These are phyloP conservation scores for Emberiza fucata DNA, from an alignment of 2,113 vertebrate species.

Conservation along the genomic window DNA sequence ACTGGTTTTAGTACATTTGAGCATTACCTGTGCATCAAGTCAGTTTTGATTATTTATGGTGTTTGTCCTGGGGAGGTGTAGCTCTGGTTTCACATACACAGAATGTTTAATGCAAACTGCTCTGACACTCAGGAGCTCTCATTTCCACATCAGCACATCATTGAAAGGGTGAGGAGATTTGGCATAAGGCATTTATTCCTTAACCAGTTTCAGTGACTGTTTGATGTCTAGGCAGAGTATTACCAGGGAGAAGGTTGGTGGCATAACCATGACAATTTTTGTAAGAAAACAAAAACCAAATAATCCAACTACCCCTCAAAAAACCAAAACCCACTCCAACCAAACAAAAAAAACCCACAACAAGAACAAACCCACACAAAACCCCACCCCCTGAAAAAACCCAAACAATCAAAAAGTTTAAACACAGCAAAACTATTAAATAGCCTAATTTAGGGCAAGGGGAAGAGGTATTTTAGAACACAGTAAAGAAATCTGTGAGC, in stretches of 20 bases:
- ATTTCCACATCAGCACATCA: neutral
- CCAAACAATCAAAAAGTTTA: neutral
- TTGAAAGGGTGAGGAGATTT: neutral
- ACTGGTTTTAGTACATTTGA: neutral
- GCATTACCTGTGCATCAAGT: neutral
- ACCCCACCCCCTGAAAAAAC: neutral
- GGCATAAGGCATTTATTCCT: neutral
- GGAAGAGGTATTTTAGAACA: neutral
- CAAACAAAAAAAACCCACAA: neutral
- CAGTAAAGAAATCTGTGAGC: neutral
- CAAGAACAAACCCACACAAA: neutral
- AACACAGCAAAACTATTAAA: neutral
- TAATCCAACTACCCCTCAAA: neutral
- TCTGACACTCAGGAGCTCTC: neutral
- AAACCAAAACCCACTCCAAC: neutral
- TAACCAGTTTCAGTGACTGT: neutral
- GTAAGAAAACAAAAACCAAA: neutral
- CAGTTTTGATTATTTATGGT: neutral
- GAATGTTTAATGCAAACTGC: constrained; percentile 11
- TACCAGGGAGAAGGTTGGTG: neutral
- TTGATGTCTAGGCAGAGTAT: neutral
- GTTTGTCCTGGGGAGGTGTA: neutral
- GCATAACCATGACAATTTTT: neutral
- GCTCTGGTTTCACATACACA: neutral
- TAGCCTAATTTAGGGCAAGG: neutral